Evolutionary conservation across 2,888 invertebrate genomes (phyloP), one percentile per base, ranked within the genome.

Genomic region (Tribolium freemani): DNA sequence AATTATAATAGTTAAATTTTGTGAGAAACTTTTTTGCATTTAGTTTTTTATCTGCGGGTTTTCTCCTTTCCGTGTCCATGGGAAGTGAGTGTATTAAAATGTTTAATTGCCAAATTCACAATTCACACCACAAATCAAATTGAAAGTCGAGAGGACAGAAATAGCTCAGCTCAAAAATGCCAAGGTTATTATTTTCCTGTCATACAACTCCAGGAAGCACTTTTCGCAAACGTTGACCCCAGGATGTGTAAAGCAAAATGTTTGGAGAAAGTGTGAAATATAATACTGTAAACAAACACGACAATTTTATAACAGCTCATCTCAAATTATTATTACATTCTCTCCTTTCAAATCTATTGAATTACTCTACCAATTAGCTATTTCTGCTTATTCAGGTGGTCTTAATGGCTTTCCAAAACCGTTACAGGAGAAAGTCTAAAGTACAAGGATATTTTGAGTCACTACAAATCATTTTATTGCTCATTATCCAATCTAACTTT

Each of bases 151-250:
- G 6, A 31, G 8, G n/a, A 56, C 56, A 56, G n/a, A 21, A 30
- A 56, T 26, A 54, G 21, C 30, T 16, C 26, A 11, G 16, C 16
- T 16, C 16, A 16, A 13, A 67, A 31, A 38, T 60, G 13, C 8
- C 20, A 44, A n/a, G 38, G 11, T 16, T 8, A n/a, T 8, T 38
- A n/a, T 38, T 1, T 38, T 38, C n/a, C 20, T 10, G n/a, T 10
- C n/a, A 54, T 56, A 9, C 45, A 13, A 38, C 58, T 38, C 9
- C 31, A 45, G 38, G 38, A 58, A 58, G 20, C 6, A 6, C 48
- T 26, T 61, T 61, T 61, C 48, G 48, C 61, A 61, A 11, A 30
- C 61, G 48, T 61, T 61, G 61, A 61, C 61, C 61, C 48, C 48
- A 38, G 8, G 54, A 51, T 26, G 38, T 38, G 26, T 38, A n/a